Evolutionary conservation across 2,797 vertebrate genomes (phyloP).

Genomic region (Phaenicophaeus curvirostris): DNA sequence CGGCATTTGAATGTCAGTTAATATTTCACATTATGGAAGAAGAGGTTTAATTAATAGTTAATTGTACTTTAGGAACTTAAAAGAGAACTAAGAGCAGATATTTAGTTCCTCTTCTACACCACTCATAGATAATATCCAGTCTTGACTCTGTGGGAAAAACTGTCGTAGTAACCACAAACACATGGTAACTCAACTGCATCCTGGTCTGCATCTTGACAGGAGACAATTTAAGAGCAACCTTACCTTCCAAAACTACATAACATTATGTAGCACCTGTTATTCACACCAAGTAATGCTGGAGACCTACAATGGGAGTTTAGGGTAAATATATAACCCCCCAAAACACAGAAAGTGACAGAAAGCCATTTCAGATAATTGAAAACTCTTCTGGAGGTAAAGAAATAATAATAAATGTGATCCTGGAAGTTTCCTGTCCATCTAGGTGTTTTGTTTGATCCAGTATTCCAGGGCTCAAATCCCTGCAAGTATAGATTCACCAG

Average conservation of each 20-base stretch:
- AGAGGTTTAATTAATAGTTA: background rate
- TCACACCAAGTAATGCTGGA: accelerated
- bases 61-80: background rate
- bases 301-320: background rate
- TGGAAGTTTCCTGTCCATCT: background rate
- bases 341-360: background rate
- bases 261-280: background rate
- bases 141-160: background rate
- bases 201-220: background rate
- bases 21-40: background rate
- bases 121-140: background rate
- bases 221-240: background rate
- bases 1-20: background rate
- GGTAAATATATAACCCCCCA: background rate
- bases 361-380: background rate
- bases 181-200: background rate
- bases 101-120: background rate
- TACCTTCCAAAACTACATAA: background rate
- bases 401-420: background rate
- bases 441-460: background rate
- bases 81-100: background rate
- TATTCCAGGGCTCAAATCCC: accelerated
- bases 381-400: background rate
- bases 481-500: background rate
- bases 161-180: background rate